Evolutionary conservation across 37 sponge, comb jelly and placozoan species (phyloP).

Genomic region (Aplysina aerophoba): DNA sequence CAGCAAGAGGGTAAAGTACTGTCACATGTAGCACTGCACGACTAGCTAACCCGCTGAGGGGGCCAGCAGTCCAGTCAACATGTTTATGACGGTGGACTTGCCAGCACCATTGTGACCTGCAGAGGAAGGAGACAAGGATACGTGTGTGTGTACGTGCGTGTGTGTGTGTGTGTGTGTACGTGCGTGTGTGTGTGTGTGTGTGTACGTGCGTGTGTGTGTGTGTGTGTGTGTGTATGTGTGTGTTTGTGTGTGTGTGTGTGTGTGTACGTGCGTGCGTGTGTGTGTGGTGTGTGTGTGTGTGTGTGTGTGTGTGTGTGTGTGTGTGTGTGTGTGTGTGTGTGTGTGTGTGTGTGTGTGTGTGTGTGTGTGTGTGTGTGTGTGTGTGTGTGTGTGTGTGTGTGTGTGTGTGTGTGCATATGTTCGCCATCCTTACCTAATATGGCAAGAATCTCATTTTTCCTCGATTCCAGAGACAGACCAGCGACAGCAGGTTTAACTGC

Average conservation of each 20-base stretch:
- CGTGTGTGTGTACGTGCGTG: not conserved
- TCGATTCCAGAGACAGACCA: constrained; percentile 37
- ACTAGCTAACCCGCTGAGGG: constrained; percentile 58
- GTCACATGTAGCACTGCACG: not conserved
- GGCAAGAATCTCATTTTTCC: constrained; percentile 70
- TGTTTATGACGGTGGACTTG: constrained; percentile 87
- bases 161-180: too few relatives aligned
- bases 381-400: too few relatives aligned
- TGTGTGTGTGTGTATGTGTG: not conserved
- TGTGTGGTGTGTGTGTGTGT: too few relatives aligned
- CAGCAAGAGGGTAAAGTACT: too few relatives aligned
- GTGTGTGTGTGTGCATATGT: too few relatives aligned
- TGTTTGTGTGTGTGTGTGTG: too few relatives aligned
- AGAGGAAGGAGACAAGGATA: not conserved
- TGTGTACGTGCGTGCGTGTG: too few relatives aligned
- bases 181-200: too few relatives aligned
- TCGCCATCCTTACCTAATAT: constrained; percentile 52
- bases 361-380: too few relatives aligned
- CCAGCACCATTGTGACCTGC: constrained; percentile 88
- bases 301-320: too few relatives aligned
- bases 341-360: too few relatives aligned
- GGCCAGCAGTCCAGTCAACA: constrained; percentile 77
- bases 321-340: too few relatives aligned
- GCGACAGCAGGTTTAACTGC: constrained; percentile 56
- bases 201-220: not conserved